Evolutionary conservation across 2,888 invertebrate species (phyloP).

Genomic region (Cylindroiulus punctatus): DNA sequence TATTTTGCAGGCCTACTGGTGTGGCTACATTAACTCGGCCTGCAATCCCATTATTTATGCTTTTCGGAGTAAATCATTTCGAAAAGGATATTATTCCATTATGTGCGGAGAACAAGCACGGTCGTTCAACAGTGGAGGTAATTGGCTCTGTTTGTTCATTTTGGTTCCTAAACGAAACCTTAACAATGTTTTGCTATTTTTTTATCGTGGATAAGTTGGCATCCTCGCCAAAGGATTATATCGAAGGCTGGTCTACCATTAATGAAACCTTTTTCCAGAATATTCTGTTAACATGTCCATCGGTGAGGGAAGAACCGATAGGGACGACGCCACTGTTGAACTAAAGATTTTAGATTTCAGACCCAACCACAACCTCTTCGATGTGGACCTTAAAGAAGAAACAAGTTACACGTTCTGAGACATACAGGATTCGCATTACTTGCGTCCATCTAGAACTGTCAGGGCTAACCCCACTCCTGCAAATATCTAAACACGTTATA

Average conservation of each 20-base stretch:
- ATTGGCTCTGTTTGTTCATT: neutral
- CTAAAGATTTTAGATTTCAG: constrained; percentile 3
- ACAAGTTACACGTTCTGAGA: neutral
- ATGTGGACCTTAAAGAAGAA: constrained; percentile 1
- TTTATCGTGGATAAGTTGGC: neutral
- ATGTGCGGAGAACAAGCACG: constrained; percentile 55
- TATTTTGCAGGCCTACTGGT: constrained; percentile 58
- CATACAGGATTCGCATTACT: too few species aligned
- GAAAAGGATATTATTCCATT: constrained; percentile 57
- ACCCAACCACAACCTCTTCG: neutral
- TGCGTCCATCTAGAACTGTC: too few species aligned
- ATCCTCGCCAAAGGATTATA: neutral
- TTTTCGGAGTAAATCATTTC: constrained; percentile 61
- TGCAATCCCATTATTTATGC: constrained; percentile 66
- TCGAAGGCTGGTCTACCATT: neutral
- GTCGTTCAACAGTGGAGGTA: constrained; percentile 53
- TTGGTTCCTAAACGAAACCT: neutral
- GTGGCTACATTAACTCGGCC: constrained; percentile 64
- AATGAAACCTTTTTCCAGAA: constrained; percentile 24
- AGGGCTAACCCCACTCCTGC: neutral
- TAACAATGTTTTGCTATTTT: neutral
- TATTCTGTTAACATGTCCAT: neutral
- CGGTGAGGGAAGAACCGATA: constrained; percentile 15
- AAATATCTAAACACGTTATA: neutral
- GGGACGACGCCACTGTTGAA: neutral